A percentile compares a stretch with the other conserved stretches of the same genome.
Conservation (phyloP, 2,888 invertebrate genomes). For the Tetranychus piercei region DNA sequence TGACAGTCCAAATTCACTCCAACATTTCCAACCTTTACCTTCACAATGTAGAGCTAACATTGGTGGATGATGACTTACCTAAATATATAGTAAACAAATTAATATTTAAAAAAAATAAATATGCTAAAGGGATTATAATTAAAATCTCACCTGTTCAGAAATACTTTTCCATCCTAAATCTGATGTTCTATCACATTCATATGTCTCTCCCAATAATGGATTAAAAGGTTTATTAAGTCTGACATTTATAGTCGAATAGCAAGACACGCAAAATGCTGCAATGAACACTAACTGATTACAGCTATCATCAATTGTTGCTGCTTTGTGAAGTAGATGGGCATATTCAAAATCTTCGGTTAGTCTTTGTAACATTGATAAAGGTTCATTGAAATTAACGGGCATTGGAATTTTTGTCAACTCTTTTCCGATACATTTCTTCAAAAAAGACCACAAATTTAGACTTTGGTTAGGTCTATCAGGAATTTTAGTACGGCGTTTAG, state of each 20-base stretch:
- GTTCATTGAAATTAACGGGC: conserved; percentile 97
- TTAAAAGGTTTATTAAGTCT: conserved; percentile 96
- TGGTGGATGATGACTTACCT: conserved; percentile 53
- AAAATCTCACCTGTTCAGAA: conserved; percentile 56
- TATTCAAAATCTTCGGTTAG: conserved; percentile 97
- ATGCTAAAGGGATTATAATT: no score
- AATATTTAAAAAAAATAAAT: no score
- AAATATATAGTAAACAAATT: conserved; percentile 36
- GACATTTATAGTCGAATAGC: conserved; percentile 37
- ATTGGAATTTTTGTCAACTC: conserved; percentile 85
- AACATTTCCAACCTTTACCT: conserved; percentile 72
- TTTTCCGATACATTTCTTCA: conserved; percentile 59
- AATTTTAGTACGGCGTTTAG: conserved; percentile 54
- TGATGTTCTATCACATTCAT: conserved; percentile 80
- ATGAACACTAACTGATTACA: conserved; percentile 81
- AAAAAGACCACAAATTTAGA: conserved; percentile 91
- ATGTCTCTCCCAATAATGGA: conserved; percentile 81
- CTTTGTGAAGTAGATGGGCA: conserved; percentile 66
- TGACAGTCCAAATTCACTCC: conserved; percentile 99
- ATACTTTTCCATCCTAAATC: conserved; percentile 91
- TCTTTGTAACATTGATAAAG: conserved; percentile 91
- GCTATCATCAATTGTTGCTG: conserved; percentile 64
- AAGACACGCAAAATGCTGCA: conserved; percentile 73
- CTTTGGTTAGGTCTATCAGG: conserved; percentile 87
- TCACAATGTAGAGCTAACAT: conserved; percentile 90